Evolutionary conservation across 2,113 vertebrate genomes (phyloP).

Genomic region (Dicaeum eximium): DNA sequence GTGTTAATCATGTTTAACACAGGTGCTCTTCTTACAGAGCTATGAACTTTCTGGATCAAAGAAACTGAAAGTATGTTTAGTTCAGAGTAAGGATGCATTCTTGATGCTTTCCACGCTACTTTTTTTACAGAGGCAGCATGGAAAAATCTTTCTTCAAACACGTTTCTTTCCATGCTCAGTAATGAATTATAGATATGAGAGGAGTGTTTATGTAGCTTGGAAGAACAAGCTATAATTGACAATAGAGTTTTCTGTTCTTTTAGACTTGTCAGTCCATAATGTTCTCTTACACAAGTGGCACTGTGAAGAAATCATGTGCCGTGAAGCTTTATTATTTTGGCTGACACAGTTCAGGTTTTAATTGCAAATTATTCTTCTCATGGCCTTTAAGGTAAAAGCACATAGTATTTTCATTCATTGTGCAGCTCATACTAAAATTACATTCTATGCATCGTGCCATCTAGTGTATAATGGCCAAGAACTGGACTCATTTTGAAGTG

Average conservation of each 20-base stretch:
- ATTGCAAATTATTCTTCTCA: background rate
- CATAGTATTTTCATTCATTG: background rate
- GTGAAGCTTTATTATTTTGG: background rate
- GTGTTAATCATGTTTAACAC: background rate
- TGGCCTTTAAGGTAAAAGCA: background rate
- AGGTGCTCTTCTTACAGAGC: background rate
- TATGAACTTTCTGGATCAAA: background rate
- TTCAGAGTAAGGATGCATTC: background rate
- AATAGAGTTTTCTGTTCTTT: background rate
- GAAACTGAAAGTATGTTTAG: background rate
- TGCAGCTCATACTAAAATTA: background rate
- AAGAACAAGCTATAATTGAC: background rate
- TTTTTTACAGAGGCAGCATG: background rate
- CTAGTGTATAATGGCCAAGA: background rate
- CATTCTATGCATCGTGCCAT: rapidly evolving
- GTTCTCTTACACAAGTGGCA: background rate
- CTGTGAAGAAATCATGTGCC: background rate
- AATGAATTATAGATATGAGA: background rate
- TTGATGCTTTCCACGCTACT: background rate
- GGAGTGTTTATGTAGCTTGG: background rate
- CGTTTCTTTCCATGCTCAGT: background rate
- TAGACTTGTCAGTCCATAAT: background rate
- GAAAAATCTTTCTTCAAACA: background rate
- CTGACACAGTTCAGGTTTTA: background rate
- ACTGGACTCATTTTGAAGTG: background rate